Percentiles rank a stretch among this genome's conserved stretches.
These are phyloP conservation scores for Stegostoma tigrinum DNA, from an alignment of 2,113 vertebrate species.

Conservation along the genomic window DNA sequence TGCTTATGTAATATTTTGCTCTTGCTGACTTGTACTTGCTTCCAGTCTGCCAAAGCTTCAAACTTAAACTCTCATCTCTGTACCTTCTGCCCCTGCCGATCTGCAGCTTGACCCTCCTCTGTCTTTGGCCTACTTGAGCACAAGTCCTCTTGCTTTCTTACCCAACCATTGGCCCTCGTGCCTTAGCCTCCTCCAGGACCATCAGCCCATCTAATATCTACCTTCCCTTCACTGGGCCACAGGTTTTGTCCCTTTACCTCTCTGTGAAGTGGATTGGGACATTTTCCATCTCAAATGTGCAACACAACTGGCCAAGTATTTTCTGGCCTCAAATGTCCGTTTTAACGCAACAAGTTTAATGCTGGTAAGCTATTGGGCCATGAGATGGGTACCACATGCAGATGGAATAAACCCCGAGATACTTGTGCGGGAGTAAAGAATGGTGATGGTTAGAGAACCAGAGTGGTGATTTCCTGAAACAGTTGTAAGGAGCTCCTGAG, in stretches of 20 bases:
- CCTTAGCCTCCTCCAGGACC: not conserved
- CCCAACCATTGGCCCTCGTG: not conserved
- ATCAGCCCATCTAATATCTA: not conserved
- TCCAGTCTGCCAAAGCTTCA: no score
- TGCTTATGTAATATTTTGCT: no score
- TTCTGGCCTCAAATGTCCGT: not conserved
- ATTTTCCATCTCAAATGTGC: not conserved
- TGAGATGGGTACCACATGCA: not conserved
- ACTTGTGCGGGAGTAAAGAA: not conserved
- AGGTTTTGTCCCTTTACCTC: not conserved
- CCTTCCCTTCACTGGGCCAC: not conserved
- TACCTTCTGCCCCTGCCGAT: no score
- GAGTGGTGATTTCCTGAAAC: not conserved
- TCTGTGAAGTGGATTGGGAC: not conserved
- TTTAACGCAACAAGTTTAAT: not conserved
- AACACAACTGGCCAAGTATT: not conserved
- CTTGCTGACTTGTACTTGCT: no score
- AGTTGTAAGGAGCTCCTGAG: not conserved
- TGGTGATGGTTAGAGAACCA: not conserved
- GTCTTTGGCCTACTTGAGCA: no score
- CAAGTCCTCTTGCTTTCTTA: not conserved
- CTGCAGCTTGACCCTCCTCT: no score
- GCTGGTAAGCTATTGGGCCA: not conserved
- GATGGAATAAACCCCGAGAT: not conserved
- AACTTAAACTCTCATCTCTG: no score